Evolutionary conservation across 1,140 invertebrate species (phyloP).

Genomic region (Drosophila lini): DNA sequence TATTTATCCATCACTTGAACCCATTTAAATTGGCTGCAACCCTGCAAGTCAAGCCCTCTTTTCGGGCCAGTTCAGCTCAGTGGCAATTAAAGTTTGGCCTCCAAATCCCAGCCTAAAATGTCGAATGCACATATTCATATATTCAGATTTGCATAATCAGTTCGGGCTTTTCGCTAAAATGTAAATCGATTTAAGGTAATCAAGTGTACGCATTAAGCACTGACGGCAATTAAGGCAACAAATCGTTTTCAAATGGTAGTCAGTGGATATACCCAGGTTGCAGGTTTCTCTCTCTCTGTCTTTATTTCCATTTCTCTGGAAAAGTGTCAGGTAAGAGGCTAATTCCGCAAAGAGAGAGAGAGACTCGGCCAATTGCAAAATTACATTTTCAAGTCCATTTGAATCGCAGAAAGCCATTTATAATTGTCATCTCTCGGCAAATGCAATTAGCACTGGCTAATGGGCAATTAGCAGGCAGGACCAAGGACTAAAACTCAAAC

Average conservation of each 20-base stretch:
- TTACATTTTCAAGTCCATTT: constrained; percentile 54
- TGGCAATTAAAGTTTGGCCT: constrained; percentile 34
- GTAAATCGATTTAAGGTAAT: constrained; percentile 49
- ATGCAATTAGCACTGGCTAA: constrained; percentile 78
- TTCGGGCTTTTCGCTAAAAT: constrained; percentile 33
- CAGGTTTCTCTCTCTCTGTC: too few relatives aligned
- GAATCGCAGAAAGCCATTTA: constrained; percentile 67
- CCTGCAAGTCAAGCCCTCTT: background rate
- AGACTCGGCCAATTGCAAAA: constrained; percentile 28
- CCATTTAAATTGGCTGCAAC: constrained; percentile 30
- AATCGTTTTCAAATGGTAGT: constrained; percentile 54
- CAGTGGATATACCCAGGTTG: background rate
- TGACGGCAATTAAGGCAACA: constrained; percentile 62
- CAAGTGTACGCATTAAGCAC: constrained; percentile 55
- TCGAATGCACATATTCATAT: constrained; percentile 24
- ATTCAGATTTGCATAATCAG: constrained; percentile 57
- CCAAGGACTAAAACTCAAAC: constrained; percentile 6
- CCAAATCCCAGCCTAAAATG: constrained; percentile 17
- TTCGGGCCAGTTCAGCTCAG: constrained; percentile 27
- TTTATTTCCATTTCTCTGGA: background rate
- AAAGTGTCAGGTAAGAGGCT: constrained; percentile 12
- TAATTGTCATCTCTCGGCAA: constrained; percentile 74
- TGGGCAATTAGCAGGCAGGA: constrained; percentile 60
- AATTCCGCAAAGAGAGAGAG: background rate
- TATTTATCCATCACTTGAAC: constrained; percentile 51